Percentiles rank a stretch among this genome's conserved stretches.
phyloP scores from a whole-genome alignment of 2,888 invertebrate species.

The Cremastobaeus sp. region DNA sequence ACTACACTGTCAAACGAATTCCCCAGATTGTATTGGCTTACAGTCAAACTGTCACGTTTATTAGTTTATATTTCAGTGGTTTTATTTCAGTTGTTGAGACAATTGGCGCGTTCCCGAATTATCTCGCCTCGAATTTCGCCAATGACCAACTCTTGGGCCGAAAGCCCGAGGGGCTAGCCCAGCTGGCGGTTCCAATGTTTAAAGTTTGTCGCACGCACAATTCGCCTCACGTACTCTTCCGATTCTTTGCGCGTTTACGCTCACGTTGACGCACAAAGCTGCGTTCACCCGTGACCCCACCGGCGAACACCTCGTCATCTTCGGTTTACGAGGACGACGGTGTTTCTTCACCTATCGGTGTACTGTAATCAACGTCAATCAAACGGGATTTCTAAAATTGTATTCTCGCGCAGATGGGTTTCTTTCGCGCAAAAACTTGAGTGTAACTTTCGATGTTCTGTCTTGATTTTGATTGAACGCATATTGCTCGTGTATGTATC shows the following conservation, averaged over 20 bases:
- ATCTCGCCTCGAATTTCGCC: too few species aligned
- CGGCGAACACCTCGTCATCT: constrained; percentile 30
- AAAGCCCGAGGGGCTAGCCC: not conserved
- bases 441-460: constrained; percentile 19
- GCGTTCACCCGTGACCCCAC: constrained; percentile 35
- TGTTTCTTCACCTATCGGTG: constrained; percentile 16
- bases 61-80: too few species aligned
- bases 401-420: constrained; percentile 29
- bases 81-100: too few species aligned
- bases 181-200: constrained; percentile 30
- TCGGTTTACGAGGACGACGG: constrained; percentile 27
- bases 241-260: constrained; percentile 10
- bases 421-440: constrained; percentile 24
- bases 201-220: constrained; percentile 33
- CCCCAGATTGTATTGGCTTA: too few species aligned
- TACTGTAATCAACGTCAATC: constrained; percentile 37
- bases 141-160: too few species aligned
- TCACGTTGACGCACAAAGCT: constrained; percentile 3
- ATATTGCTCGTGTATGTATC: not conserved
- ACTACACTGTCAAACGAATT: too few species aligned
- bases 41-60: too few species aligned
- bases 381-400: constrained; percentile 32
- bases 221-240: constrained; percentile 3
- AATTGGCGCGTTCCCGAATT: too few species aligned
- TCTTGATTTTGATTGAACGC: constrained; percentile 1